phyloP scores from a whole-genome alignment of 2,888 invertebrate species.

The Emmelina monodactyla region DNA sequence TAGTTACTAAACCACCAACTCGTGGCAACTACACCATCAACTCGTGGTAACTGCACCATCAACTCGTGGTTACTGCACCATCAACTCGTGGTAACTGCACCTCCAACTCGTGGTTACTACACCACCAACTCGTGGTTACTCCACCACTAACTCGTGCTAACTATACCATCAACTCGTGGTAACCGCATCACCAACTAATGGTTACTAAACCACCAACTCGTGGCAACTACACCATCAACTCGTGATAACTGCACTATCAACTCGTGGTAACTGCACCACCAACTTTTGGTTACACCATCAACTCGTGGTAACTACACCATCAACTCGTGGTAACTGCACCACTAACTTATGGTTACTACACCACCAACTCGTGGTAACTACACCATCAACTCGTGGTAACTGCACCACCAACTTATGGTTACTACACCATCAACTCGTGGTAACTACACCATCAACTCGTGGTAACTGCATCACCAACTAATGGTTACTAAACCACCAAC shows the following conservation, averaged over 20 bases:
- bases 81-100: background rate
- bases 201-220: background rate
- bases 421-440: too few relatives aligned
- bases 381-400: background rate
- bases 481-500: too few relatives aligned
- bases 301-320: background rate
- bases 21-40: background rate
- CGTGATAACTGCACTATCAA: background rate
- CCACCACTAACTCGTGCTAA: background rate
- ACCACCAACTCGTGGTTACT: too few relatives aligned
- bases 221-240: background rate
- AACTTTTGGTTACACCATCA: too few relatives aligned
- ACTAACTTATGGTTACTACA: too few relatives aligned
- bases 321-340: background rate
- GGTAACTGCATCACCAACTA: background rate
- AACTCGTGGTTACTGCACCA: background rate
- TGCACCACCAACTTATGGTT: too few relatives aligned
- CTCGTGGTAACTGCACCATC: background rate
- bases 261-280: background rate
- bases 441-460: too few relatives aligned
- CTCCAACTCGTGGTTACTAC: background rate
- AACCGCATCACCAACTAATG: background rate
- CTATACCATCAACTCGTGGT: background rate
- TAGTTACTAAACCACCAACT: background rate
- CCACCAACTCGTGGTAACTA: background rate